These are phyloP conservation scores for Drosophila pandora DNA, from an alignment of 1,140 invertebrate genomes.

Conservation along the genomic window DNA sequence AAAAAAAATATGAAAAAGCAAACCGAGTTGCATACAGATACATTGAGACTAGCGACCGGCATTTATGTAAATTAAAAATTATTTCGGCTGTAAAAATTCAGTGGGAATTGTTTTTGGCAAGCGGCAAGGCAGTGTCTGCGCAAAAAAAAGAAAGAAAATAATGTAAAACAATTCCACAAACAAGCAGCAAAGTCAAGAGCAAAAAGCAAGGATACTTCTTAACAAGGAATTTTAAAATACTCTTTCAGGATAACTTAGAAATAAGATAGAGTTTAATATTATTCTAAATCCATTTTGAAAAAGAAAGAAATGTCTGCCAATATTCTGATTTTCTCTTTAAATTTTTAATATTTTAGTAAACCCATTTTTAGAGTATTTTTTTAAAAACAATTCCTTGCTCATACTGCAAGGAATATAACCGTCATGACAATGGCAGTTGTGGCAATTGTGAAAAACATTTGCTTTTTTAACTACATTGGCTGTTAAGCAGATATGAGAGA, in stretches of 20 bases:
- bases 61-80: conserved; percentile 82
- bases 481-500: conserved; percentile 72
- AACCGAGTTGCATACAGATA: conserved; percentile 27
- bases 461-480: conserved; percentile 76
- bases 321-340: too few relatives aligned
- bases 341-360: background rate
- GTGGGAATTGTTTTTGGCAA: conserved; percentile 78
- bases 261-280: too few relatives aligned
- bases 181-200: conserved; percentile 18
- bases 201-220: conserved; percentile 2
- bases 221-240: background rate
- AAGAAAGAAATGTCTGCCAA: too few relatives aligned
- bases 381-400: background rate
- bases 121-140: conserved; percentile 30
- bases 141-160: conserved; percentile 22
- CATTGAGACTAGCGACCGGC: conserved; percentile 48
- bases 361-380: background rate
- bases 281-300: too few relatives aligned
- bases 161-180: conserved; percentile 15
- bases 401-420: conserved; percentile 22
- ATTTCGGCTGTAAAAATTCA: conserved; percentile 76
- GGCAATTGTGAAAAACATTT: conserved; percentile 72
- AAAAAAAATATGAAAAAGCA: conserved; percentile 12
- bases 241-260: background rate
- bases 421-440: conserved; percentile 51